Conservation (phyloP, 2,888 invertebrate genomes). For the Cylloceria caligata region DNA sequence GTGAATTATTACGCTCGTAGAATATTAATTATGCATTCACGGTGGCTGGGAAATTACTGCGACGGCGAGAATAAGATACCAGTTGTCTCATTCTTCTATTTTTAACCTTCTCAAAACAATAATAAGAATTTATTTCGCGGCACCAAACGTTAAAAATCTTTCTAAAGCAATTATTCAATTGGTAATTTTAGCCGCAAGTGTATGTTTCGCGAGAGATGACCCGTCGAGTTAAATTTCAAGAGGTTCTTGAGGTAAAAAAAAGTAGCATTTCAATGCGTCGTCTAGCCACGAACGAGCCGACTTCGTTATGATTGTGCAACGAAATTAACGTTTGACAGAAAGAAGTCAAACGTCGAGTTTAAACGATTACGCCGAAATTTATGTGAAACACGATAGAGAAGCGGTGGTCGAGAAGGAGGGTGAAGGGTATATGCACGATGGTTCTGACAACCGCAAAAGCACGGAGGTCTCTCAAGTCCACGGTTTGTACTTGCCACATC, state of each 20-base stretch:
- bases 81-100: constrained; percentile 1
- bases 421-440: constrained; percentile 20
- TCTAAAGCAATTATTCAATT: neutral
- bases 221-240: too few species aligned
- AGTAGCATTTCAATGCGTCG: constrained; percentile 41
- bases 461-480: constrained; percentile 77
- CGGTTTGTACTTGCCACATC: constrained; percentile 78
- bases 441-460: constrained; percentile 63
- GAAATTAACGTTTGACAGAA: neutral
- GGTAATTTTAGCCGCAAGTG: too few species aligned
- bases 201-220: too few species aligned
- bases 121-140: neutral
- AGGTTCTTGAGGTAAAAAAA: neutral
- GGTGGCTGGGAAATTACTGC: constrained; percentile 19
- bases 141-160: neutral
- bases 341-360: constrained; percentile 1
- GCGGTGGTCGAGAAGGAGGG: constrained; percentile 9
- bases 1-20: constrained; percentile 53
- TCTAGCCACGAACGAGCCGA: constrained; percentile 29
- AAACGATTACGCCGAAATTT: constrained; percentile 29
- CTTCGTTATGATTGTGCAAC: constrained; percentile 40
- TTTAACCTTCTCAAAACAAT: neutral
- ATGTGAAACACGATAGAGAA: constrained; percentile 11
- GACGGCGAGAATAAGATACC: neutral
- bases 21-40: constrained; percentile 57